Evolutionary conservation across 2,797 vertebrate species (phyloP).

Genomic region (Oreochromis grahami): DNA sequence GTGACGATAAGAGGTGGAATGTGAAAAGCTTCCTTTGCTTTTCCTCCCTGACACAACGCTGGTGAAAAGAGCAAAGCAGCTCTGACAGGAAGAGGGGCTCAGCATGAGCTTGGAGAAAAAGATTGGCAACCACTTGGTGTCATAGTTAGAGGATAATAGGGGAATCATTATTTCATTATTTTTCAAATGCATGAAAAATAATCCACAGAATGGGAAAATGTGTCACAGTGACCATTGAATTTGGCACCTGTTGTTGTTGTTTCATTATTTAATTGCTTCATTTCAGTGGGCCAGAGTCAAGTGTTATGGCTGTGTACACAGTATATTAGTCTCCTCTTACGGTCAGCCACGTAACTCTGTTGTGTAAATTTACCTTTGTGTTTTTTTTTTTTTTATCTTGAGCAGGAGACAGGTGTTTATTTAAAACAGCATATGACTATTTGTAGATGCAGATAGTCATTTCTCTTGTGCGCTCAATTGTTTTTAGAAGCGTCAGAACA

Average conservation of each 20-base stretch:
- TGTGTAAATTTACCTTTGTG: neutral
- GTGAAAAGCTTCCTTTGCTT: neutral
- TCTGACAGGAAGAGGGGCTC: neutral
- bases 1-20: constrained; percentile 29
- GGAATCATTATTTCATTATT: neutral
- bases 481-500: neutral
- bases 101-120: neutral
- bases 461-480: neutral
- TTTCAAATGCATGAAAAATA: neutral
- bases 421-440: neutral
- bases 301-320: neutral
- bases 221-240: neutral
- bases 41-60: neutral
- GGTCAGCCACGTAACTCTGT: neutral
- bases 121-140: neutral
- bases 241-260: neutral
- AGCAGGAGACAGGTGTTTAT: neutral
- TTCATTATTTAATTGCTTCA: constrained; percentile 4
- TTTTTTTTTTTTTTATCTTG: neutral
- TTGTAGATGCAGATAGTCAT: neutral
- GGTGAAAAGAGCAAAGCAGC: constrained; percentile 13
- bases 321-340: neutral
- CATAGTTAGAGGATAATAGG: neutral
- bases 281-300: neutral
- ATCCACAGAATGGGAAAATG: neutral